Percentiles rank a stretch among this genome's conserved stretches.
phyloP scores from a whole-genome alignment of 1,140 invertebrate species.

The Drosophila lacertosa region DNA sequence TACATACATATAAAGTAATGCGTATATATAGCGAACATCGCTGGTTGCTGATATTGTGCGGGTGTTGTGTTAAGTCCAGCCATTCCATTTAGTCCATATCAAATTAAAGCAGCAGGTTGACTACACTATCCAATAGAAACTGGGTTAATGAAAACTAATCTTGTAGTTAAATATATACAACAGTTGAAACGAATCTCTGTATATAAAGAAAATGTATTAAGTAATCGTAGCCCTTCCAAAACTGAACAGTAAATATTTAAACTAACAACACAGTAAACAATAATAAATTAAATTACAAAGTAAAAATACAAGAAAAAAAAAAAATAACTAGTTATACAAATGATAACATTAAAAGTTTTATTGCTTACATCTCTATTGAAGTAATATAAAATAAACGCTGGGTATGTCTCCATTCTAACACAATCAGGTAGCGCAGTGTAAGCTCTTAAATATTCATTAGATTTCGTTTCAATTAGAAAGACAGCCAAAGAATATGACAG shows the following conservation, averaged over 20 bases:
- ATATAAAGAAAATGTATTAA: no score
- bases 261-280: no score
- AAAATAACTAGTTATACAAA: no score
- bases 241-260: no score
- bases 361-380: neutral
- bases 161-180: neutral
- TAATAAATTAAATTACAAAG: no score
- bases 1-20: neutral
- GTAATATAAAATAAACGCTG: no score
- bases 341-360: no score
- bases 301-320: no score
- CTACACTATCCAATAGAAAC: slow-evolving; percentile 37
- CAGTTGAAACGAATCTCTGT: no score
- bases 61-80: slow-evolving; percentile 58
- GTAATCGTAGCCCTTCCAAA: no score
- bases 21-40: slow-evolving; percentile 6
- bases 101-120: slow-evolving; percentile 34
- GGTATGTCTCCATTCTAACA: neutral
- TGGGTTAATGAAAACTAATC: neutral
- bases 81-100: neutral
- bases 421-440: slow-evolving; percentile 48
- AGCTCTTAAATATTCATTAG: slow-evolving; percentile 41
- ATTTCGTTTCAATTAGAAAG: slow-evolving; percentile 41
- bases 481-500: slow-evolving; percentile 54
- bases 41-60: slow-evolving; percentile 35